A percentile compares a stretch with the other conserved stretches of the same genome.
phyloP scores from a whole-genome alignment of 2,888 invertebrate species.

The Drosophila prostipennis region DNA sequence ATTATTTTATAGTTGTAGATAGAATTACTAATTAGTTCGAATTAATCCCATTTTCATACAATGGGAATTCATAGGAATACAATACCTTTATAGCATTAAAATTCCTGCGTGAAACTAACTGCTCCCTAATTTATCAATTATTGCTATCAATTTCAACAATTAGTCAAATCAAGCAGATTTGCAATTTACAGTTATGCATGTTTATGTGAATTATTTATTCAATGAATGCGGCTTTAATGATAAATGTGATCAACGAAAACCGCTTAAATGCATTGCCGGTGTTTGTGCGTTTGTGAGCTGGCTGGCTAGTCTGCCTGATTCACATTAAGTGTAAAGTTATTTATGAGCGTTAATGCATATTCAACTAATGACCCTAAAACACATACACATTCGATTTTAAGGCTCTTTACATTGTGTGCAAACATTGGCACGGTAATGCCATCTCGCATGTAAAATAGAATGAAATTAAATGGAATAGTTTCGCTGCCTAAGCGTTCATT shows the following conservation, averaged over 20 bases:
- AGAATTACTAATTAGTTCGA: background rate
- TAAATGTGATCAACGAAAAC: constrained; percentile 24
- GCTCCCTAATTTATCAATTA: constrained; percentile 29
- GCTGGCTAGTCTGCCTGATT: background rate
- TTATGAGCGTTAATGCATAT: constrained; percentile 49
- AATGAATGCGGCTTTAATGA: constrained; percentile 43
- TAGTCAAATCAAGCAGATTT: constrained; percentile 39
- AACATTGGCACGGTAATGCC: constrained; percentile 17
- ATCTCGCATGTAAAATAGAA: constrained; percentile 17
- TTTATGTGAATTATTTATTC: constrained; percentile 40
- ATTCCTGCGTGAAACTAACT: background rate
- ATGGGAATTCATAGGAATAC: no score
- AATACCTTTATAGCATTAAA: background rate
- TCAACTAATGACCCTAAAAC: constrained; percentile 46
- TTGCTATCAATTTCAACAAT: constrained; percentile 47
- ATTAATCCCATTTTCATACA: background rate
- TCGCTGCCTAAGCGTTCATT: constrained; percentile 42
- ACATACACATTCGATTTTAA: constrained; percentile 17
- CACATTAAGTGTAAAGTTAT: constrained; percentile 38
- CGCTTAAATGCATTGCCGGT: constrained; percentile 20
- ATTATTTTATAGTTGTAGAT: no score
- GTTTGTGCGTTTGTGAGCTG: constrained; percentile 1
- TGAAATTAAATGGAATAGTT: constrained; percentile 23
- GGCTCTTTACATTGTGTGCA: constrained; percentile 29
- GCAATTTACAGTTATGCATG: constrained; percentile 18